Conservation (phyloP, 2,113 vertebrate genomes). For the Gobiocypris rarus region DNA sequence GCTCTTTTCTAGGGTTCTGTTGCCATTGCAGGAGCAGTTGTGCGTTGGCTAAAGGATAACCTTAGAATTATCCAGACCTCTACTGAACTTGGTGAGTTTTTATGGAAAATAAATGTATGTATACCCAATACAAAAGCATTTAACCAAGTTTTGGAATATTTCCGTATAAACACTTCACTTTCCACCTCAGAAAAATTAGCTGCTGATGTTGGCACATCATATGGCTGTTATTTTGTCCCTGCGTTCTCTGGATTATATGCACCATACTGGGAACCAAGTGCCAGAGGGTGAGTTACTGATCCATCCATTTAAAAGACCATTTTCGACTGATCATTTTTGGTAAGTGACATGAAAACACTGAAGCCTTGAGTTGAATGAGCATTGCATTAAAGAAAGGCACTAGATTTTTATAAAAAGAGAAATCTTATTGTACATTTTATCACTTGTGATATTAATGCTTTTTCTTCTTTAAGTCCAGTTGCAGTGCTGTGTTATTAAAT, state of each 20-base stretch:
- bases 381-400: background rate
- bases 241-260: conserved; percentile 98
- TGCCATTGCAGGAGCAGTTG: conserved; percentile 93
- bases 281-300: conserved; percentile 85
- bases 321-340: background rate
- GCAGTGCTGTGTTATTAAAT: background rate
- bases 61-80: conserved; percentile 87
- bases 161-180: background rate
- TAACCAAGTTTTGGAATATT: background rate
- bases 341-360: background rate
- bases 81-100: conserved; percentile 84
- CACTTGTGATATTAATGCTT: too few relatives aligned
- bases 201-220: conserved; percentile 87
- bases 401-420: background rate
- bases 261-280: conserved; percentile 98
- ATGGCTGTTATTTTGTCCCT: conserved; percentile 98
- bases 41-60: conserved; percentile 96
- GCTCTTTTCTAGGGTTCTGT: conserved; percentile 86
- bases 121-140: background rate
- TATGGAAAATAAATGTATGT: background rate
- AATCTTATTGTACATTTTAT: background rate
- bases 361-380: background rate
- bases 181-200: conserved; percentile 86
- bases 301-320: background rate
- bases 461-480: background rate